Base-by-base conservation (phyloP, 2,113 vertebrate species). In the Pollimyrus isidori region DNA sequence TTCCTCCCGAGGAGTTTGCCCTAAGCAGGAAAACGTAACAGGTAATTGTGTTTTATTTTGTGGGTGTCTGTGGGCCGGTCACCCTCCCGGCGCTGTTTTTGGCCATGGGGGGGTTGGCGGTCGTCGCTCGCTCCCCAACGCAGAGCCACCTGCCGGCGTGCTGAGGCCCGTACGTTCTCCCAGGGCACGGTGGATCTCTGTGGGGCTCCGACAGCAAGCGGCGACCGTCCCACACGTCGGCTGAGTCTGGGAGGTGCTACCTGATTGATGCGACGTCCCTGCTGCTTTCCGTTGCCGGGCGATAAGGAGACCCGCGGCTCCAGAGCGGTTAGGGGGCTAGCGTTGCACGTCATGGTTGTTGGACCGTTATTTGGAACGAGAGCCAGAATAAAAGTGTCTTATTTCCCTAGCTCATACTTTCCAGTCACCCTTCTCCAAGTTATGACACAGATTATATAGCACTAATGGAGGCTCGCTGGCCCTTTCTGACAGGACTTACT, bases 1-100 rank as follows among this genome's bases (percentile, higher is more conserved):
- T 93, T 97, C 97, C 95, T 97, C 97, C 94, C 97, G 97, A 97
- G 98, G 98, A 97, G 98, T 99, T 97, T 98, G 97, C 96, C 98
- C 97, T 93, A 99, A 99, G 96, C 97, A 98, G 97, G 98, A 99
- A 95, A 97, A 97, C 93, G 97, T 97, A 95, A 97, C 98, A 99
- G 98, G 98, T 99, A 99, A 98, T 97, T 95, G 92, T 88, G 89
- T 35, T 26, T 26, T 69, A 69, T 13, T 69, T 26, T 30, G 62
- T 5, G 45, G 9, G 21, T 21, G 35, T 84, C 6, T 46, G 21
- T 84, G 35, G 48, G 82, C 39, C 35, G 19, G 30, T 42, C 13
- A 0, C 85, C 50, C 48, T 3, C 85, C 50, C 85, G 15, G 26
- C 48, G 50, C 30, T 9, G 49, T 26, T 30, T n/a, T 48, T 15